These are phyloP conservation scores for Solenodon paradoxus DNA, from an alignment of 2,113 vertebrate species.

Conservation along the genomic window DNA sequence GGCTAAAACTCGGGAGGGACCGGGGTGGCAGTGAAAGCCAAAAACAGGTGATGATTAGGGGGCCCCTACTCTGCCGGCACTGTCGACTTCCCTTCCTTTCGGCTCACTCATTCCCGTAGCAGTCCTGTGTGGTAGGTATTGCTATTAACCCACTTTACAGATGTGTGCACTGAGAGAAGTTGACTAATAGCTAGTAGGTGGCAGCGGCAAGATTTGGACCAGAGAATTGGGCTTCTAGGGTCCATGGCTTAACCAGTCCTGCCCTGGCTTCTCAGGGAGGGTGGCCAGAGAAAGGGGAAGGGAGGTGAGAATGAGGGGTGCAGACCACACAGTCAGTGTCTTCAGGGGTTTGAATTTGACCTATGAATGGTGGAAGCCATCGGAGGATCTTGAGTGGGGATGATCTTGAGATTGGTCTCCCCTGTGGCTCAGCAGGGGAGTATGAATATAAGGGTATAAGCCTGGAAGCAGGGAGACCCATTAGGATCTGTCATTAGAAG, in stretches of 20 bases:
- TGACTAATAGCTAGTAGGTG: background rate
- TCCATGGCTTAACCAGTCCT: background rate
- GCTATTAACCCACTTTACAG: background rate
- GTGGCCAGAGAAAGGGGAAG: background rate
- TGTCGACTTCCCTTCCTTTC: background rate
- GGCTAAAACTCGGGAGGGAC: background rate
- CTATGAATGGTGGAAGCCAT: background rate
- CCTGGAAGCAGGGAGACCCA: background rate
- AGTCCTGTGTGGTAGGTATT: background rate
- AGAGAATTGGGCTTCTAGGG: background rate
- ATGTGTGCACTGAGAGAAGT: background rate
- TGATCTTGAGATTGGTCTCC: background rate
- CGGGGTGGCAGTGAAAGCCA: background rate
- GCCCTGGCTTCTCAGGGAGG: background rate
- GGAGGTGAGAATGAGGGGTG: background rate
- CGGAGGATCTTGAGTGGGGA: background rate
- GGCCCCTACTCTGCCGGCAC: background rate
- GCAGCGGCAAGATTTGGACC: background rate
- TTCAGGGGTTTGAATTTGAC: background rate
- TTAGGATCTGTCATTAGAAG: background rate
- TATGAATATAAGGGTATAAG: rapidly evolving
- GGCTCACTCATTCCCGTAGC: background rate
- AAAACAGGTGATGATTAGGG: background rate
- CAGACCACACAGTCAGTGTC: rapidly evolving
- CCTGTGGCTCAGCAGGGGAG: background rate